Base-by-base conservation (phyloP, 1,140 invertebrate species). In the Dreissena rostriformis region DNA sequence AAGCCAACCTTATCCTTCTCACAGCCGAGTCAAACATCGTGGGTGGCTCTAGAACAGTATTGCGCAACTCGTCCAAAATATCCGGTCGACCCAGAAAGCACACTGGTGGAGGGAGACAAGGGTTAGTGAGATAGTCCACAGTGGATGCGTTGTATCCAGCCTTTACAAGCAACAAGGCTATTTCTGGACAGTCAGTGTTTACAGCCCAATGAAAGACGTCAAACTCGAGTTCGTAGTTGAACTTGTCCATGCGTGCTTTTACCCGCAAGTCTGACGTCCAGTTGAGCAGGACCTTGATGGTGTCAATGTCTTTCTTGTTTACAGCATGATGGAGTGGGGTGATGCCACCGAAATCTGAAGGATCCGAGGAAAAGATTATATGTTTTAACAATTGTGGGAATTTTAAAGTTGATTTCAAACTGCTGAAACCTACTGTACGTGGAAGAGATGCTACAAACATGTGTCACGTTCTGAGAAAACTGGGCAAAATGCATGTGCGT, bases 331-430 rank as follows among this genome's bases (percentile, higher is more conserved):
- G 55, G 2, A 81, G n/a, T 8, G 78, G 78, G 17, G 78, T 71
- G 17, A 81, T 81, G n/a, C 78, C 78, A 61, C 78, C 78, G 49
- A 81, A 81, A 81, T 61, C 78, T 81, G 78, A 71, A 81, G 61
- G 29, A 49, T 15, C 1, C 49, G 8, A 39, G 39, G 4, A 39
- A 39, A 39, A 39, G 4, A 39, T 5, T 39, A 39, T 39, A 39
- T 8, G 8, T 39, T 39, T 39, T 8, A 39, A 39, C 39, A 39
- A 39, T 8, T 5, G 39, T 2, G 39, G 8, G 39, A 5, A 39
- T 39, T 8, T 2, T 39, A 5, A 5, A 39, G 39, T 39, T 39
- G 8, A 39, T 39, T 39, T 39, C 4, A 39, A 39, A 39, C 39
- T 39, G 39, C 8, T 39, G 2, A 39, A 39, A 39, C 39, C 39